Conservation (phyloP, 2,888 invertebrate genomes). For the Lycophotia porphyrea region DNA sequence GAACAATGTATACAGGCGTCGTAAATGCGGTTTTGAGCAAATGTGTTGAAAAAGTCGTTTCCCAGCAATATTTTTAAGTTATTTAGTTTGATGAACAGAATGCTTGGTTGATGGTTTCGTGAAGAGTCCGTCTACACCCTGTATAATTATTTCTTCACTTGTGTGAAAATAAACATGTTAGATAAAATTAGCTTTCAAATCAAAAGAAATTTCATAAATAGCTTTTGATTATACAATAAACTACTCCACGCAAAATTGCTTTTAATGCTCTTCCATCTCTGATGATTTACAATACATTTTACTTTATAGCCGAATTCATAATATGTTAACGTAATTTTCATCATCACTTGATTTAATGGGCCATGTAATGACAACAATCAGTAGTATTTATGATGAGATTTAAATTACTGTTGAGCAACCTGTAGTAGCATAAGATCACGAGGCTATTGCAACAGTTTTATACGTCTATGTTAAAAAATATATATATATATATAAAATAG, state of each 20-base stretch:
- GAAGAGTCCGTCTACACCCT: too few relatives aligned
- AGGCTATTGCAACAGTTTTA: not conserved
- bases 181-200: too few relatives aligned
- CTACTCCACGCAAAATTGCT: conserved; percentile 8
- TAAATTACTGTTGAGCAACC: not conserved
- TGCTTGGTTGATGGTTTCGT: too few relatives aligned
- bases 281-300: conserved; percentile 34
- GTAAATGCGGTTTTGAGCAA: too few relatives aligned
- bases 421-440: not conserved
- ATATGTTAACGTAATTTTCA: conserved; percentile 35
- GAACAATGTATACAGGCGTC: too few relatives aligned
- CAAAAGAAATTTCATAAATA: too few relatives aligned
- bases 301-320: conserved; percentile 33
- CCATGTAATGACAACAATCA: conserved; percentile 15
- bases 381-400: conserved; percentile 21
- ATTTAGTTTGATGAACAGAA: too few relatives aligned
- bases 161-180: not conserved
- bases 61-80: too few relatives aligned
- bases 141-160: not conserved
- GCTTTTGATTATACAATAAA: too few relatives aligned
- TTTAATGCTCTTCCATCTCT: conserved; percentile 21
- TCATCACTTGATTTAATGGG: conserved; percentile 38
- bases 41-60: too few relatives aligned
- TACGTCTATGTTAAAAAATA: too few relatives aligned
- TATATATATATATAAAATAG: too few relatives aligned